phyloP scores from a whole-genome alignment of 92 coral and sea anemone genomes.

The Parazoanthus atlanticus region DNA sequence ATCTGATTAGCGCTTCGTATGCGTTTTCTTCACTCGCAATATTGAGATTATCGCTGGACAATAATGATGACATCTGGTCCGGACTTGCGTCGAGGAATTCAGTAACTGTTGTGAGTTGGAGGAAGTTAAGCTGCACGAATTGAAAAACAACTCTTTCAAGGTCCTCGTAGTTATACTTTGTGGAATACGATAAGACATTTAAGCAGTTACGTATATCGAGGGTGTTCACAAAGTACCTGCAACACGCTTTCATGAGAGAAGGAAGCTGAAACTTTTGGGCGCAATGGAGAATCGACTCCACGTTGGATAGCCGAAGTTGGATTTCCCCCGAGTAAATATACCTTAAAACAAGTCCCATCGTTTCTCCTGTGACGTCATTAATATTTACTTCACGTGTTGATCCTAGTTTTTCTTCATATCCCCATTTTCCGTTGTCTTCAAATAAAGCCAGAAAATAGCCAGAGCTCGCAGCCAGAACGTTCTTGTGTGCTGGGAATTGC shows the following conservation, averaged over 20 bases:
- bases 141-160: conserved; percentile 20
- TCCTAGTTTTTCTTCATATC: conserved; percentile 34
- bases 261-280: conserved; percentile 29
- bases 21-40: conserved; percentile 23
- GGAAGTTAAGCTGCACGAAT: conserved; percentile 12
- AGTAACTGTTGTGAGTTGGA: conserved; percentile 1
- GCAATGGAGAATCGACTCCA: conserved; percentile 21
- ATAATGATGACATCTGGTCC: not conserved
- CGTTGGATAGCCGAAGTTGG: conserved; percentile 12
- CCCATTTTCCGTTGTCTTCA: conserved; percentile 10
- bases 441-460: conserved; percentile 20
- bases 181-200: conserved; percentile 27
- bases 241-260: conserved; percentile 24
- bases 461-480: conserved; percentile 37
- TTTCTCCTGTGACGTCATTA: not conserved
- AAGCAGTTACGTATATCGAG: conserved; percentile 24
- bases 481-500: conserved; percentile 22
- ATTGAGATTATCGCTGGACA: conserved; percentile 33
- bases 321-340: conserved; percentile 42
- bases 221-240: conserved; percentile 32
- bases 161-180: conserved; percentile 29
- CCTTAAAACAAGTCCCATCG: conserved; percentile 8
- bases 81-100: conserved; percentile 30
- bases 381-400: conserved; percentile 9
- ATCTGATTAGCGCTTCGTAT: conserved; percentile 19